Conservation (phyloP, 2,888 invertebrate species). For the Helicoverpa assulta region DNA sequence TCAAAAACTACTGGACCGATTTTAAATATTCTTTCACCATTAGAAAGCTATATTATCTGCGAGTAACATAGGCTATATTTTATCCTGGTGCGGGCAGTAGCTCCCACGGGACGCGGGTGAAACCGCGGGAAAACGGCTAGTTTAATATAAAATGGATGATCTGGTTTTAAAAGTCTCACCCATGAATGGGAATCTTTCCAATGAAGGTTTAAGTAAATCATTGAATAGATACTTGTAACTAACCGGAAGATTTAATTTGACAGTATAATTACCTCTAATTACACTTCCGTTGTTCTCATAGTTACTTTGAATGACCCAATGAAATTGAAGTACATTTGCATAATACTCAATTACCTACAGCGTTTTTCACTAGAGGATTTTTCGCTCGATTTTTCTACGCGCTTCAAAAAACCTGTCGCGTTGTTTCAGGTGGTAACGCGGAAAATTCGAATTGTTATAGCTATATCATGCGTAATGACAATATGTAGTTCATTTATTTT, state of each 20-base stretch:
- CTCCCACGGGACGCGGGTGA: no score
- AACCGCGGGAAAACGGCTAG: background rate
- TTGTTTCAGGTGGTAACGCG: no score
- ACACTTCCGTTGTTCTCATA: constrained; percentile 44
- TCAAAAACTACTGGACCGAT: no score
- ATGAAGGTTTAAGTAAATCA: constrained; percentile 45
- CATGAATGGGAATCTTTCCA: constrained; percentile 18
- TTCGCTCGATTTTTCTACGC: background rate
- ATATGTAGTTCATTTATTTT: no score
- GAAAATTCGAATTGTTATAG: no score
- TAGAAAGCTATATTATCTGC: no score
- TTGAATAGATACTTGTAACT: constrained; percentile 41
- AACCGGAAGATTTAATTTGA: constrained; percentile 53
- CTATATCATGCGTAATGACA: no score
- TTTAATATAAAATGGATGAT: background rate
- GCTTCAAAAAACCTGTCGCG: background rate
- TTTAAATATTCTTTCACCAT: no score
- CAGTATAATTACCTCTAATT: constrained; percentile 15
- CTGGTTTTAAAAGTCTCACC: constrained; percentile 2
- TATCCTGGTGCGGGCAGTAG: no score
- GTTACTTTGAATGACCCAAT: no score
- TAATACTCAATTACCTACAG: background rate
- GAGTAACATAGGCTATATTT: no score
- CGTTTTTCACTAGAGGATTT: background rate
- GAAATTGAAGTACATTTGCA: background rate